Conservation (phyloP, 2,797 vertebrate species). For the Neosilurus hyrtlii region DNA sequence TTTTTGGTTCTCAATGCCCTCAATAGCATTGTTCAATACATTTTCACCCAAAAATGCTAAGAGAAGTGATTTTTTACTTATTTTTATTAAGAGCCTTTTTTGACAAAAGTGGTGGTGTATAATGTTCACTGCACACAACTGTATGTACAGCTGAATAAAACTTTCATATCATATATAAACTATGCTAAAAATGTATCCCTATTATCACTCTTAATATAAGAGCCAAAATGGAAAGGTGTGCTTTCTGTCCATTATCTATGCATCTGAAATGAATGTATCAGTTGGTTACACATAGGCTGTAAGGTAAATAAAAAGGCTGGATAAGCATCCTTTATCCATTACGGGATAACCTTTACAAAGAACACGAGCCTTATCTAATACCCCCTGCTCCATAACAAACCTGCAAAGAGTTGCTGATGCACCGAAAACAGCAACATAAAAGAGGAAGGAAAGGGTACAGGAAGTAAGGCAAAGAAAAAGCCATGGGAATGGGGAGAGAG, state of each 20-base stretch:
- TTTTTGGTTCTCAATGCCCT: no score
- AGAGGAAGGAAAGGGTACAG: conserved; percentile 19
- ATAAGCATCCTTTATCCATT: conserved; percentile 53
- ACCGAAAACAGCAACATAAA: conserved; percentile 48
- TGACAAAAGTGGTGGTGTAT: no score
- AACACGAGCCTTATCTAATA: conserved; percentile 52
- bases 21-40: no score
- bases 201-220: not conserved
- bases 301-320: conserved; percentile 50
- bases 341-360: conserved; percentile 55
- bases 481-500: not conserved
- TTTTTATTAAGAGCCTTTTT: no score
- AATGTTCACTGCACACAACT: no score
- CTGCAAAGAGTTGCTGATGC: conserved; percentile 57
- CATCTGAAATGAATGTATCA: conserved; percentile 11
- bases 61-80: no score
- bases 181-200: not conserved
- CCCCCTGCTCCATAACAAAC: conserved; percentile 46
- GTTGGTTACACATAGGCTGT: conserved; percentile 35
- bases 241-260: conserved; percentile 7
- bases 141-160: no score
- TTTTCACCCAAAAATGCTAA: no score
- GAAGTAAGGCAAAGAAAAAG: conserved; percentile 4
- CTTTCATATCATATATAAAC: not conserved
- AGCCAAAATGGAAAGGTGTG: not conserved